phyloP scores from a whole-genome alignment of 2,113 vertebrate species.

The Varanus salvator region DNA sequence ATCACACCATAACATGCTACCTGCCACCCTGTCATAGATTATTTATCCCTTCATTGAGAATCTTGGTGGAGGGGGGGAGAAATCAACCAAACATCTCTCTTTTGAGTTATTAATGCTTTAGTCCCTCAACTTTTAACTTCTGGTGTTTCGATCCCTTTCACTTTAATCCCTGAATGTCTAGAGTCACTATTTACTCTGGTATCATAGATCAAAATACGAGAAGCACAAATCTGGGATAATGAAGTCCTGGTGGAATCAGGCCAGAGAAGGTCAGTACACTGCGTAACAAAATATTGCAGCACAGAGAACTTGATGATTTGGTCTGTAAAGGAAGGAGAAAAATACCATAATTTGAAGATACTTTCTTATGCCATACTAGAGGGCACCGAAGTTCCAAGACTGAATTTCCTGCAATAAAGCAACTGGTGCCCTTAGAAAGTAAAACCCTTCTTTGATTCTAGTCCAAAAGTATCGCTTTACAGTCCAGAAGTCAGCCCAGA shows the following conservation, averaged over 20 bases:
- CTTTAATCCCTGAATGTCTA: background rate
- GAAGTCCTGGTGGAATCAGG: background rate
- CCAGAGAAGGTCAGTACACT: background rate
- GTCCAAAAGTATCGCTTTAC: background rate
- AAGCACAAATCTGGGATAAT: background rate
- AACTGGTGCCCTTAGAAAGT: background rate
- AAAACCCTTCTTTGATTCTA: background rate
- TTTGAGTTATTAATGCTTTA: background rate
- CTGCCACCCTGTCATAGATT: background rate
- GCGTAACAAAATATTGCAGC: background rate
- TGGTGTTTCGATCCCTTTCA: background rate
- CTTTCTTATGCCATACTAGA: background rate
- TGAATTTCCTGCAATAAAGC: background rate
- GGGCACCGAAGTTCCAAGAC: background rate
- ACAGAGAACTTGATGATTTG: background rate
- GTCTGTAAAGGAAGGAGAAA: background rate
- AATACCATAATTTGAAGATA: background rate
- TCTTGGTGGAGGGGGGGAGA: background rate
- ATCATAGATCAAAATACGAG: background rate
- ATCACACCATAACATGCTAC: background rate
- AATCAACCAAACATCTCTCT: background rate
- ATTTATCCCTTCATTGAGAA: constrained; percentile 12
- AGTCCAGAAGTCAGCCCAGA: background rate
- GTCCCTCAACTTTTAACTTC: background rate
- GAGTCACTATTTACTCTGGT: background rate